These are phyloP conservation scores for Remorina albescens DNA, from an alignment of 2,797 vertebrate genomes.

Conservation along the genomic window DNA sequence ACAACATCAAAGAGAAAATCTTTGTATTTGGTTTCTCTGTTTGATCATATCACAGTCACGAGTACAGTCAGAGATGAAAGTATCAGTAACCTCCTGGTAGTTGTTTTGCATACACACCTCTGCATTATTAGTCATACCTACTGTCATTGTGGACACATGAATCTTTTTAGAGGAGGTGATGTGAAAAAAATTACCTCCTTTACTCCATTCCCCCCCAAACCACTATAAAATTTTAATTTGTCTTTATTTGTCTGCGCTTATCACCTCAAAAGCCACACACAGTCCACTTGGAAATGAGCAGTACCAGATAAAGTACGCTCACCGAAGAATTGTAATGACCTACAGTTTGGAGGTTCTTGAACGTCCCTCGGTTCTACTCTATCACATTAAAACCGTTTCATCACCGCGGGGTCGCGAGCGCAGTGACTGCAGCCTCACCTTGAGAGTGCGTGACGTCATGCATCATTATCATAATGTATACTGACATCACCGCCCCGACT, in stretches of 20 bases:
- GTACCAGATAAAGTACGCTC: no score
- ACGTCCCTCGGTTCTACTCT: not conserved
- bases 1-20: no score
- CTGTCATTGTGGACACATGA: conserved; percentile 4
- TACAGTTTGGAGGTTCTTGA: not conserved
- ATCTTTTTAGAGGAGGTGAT: no score
- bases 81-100: not conserved
- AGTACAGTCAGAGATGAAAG: conserved; percentile 1
- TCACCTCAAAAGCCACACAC: not conserved
- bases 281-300: conserved; percentile 4
- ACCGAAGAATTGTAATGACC: no score
- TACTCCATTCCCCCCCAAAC: no score
- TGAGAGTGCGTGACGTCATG: conserved; percentile 82
- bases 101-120: not conserved
- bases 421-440: conserved; percentile 71
- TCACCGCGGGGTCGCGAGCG: not conserved
- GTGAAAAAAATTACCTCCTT: no score
- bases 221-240: no score
- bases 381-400: conserved; percentile 6
- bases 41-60: no score
- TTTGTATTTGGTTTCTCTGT: no score
- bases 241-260: not conserved
- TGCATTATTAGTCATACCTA: conserved; percentile 31
- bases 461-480: conserved; percentile 71
- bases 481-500: conserved; percentile 82